phyloP scores from a whole-genome alignment of 1,140 invertebrate genomes.

The Neelides sp. region DNA sequence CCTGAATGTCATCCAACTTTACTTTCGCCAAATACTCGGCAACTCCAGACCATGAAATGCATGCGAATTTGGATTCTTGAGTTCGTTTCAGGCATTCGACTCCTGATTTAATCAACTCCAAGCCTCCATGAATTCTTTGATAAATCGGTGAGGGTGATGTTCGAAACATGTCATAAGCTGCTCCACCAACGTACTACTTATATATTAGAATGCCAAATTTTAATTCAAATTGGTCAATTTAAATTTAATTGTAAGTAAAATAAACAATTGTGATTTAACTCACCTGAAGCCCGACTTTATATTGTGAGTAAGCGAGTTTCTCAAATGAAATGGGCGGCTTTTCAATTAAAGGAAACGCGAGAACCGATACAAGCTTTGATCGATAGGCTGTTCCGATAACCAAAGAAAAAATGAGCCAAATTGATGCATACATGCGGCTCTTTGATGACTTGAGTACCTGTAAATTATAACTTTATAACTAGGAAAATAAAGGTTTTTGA shows the following conservation, averaged over 20 bases:
- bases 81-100: not conserved
- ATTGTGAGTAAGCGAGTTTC: not conserved
- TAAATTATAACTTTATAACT: not conserved
- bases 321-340: not conserved
- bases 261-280: no score
- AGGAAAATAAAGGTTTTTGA: not conserved
- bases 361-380: slow-evolving; percentile 1
- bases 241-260: no score
- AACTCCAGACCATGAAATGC: not conserved
- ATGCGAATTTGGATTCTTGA: not conserved
- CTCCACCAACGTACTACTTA: slow-evolving; percentile 1
- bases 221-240: no score
- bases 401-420: slow-evolving; percentile 1
- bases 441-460: not conserved
- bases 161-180: slow-evolving; percentile 2
- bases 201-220: no score
- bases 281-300: slow-evolving; percentile 4
- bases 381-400: not conserved
- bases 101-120: not conserved
- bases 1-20: not conserved
- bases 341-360: not conserved
- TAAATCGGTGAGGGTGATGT: not conserved
- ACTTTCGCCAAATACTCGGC: not conserved
- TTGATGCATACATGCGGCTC: not conserved
- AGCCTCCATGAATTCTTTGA: not conserved